phyloP scores from a whole-genome alignment of 2,888 invertebrate genomes.

The Drosophila stalkeri region DNA sequence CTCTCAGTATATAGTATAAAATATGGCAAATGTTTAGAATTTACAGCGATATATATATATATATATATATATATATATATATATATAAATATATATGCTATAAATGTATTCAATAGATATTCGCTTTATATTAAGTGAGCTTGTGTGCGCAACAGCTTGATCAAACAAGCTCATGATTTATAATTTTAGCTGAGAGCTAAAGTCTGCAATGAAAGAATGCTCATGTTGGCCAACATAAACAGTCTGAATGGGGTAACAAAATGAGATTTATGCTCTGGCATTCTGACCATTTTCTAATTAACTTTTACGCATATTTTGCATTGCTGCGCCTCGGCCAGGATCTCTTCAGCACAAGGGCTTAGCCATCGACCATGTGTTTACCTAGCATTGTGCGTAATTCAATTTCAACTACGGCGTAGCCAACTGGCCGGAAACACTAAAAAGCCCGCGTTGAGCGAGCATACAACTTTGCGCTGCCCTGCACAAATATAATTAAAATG shows the following conservation, averaged over 20 bases:
- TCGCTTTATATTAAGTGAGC: conserved; percentile 12
- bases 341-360: conserved; percentile 17
- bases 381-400: conserved; percentile 69
- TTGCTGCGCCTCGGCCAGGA: background rate
- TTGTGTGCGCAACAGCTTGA: conserved; percentile 10
- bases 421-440: conserved; percentile 74
- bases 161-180: conserved; percentile 29
- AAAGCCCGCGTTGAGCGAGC: conserved; percentile 46
- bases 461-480: conserved; percentile 54
- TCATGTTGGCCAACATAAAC: conserved; percentile 10
- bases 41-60: background rate
- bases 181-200: conserved; percentile 2
- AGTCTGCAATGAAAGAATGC: background rate
- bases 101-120: background rate
- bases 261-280: conserved; percentile 6
- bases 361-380: conserved; percentile 49
- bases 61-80: background rate
- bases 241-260: conserved; percentile 1
- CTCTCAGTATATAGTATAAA: background rate
- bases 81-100: background rate
- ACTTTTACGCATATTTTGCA: conserved; percentile 56
- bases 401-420: conserved; percentile 37
- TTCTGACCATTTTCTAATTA: conserved; percentile 61
- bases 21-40: conserved; percentile 7
- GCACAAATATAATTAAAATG: conserved; percentile 79